Evolutionary conservation across 2,888 invertebrate genomes (phyloP).

Genomic region (Sphinx pinastri): DNA sequence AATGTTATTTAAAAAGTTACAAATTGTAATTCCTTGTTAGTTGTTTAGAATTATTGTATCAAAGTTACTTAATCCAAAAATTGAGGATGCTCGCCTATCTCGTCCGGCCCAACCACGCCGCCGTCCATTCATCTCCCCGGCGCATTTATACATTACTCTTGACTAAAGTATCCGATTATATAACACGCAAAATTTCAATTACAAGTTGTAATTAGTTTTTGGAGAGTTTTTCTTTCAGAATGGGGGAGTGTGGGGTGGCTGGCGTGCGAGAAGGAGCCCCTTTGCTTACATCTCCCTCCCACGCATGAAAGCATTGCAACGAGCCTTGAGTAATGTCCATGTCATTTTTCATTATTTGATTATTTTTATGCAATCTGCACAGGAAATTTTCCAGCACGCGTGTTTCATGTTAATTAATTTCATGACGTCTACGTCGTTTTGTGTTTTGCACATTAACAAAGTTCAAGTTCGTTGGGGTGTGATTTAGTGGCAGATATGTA

Average conservation of each 20-base stretch:
- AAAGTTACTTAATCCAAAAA: conserved; percentile 71
- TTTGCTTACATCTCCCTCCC: conserved; percentile 48
- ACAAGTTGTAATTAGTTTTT: conserved; percentile 86
- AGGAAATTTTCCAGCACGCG: conserved; percentile 71
- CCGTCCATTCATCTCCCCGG: conserved; percentile 77
- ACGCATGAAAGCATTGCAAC: conserved; percentile 65
- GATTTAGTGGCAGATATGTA: background rate
- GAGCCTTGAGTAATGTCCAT: conserved; percentile 78
- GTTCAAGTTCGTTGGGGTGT: background rate
- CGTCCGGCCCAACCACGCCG: conserved; percentile 61
- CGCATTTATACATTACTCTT: conserved; percentile 84
- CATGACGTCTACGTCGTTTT: conserved; percentile 55
- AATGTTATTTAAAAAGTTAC: conserved; percentile 46
- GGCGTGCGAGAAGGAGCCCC: conserved; percentile 57
- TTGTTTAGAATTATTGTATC: conserved; percentile 61
- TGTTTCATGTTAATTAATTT: conserved; percentile 76
- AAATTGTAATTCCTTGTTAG: conserved; percentile 52
- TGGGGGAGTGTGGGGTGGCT: conserved; percentile 71
- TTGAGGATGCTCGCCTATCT: conserved; percentile 66
- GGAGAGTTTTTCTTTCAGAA: conserved; percentile 84
- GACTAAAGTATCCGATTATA: conserved; percentile 85
- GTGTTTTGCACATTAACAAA: conserved; percentile 4
- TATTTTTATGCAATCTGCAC: conserved; percentile 83
- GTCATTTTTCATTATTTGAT: conserved; percentile 82
- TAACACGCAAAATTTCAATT: conserved; percentile 86